Evolutionary conservation across 2,888 invertebrate species (phyloP).

Genomic region (Cataglyphis rosenhaueri): DNA sequence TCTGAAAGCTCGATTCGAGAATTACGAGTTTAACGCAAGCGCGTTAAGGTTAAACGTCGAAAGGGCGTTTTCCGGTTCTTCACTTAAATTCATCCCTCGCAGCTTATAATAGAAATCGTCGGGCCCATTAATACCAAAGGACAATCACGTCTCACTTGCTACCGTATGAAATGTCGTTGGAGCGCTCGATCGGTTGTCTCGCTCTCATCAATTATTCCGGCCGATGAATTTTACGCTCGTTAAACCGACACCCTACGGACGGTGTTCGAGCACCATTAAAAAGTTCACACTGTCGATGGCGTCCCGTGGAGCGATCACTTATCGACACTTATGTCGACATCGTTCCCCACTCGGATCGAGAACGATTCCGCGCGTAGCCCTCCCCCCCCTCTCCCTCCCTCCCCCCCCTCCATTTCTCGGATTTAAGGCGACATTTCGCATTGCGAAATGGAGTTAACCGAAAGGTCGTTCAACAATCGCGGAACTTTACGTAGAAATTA

Average conservation of each 20-base stretch:
- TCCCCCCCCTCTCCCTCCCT: too few species aligned
- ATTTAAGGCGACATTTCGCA: constrained; percentile 34
- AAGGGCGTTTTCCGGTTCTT: neutral
- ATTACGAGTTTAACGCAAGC: neutral
- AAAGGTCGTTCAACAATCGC: constrained; percentile 23
- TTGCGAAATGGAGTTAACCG: constrained; percentile 4
- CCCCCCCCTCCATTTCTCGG: neutral
- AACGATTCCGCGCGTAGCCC: constrained; percentile 4
- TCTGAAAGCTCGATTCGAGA: constrained; percentile 19
- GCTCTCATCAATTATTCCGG: constrained; percentile 71
- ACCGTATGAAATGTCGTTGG: constrained; percentile 42
- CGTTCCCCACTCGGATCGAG: constrained; percentile 37
- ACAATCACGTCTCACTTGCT: constrained; percentile 40
- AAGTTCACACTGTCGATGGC: constrained; percentile 64
- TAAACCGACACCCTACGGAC: constrained; percentile 56
- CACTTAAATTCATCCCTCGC: constrained; percentile 15
- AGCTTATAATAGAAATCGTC: constrained; percentile 16
- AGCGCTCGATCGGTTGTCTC: constrained; percentile 42
- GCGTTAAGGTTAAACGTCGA: neutral
- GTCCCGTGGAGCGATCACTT: constrained; percentile 50
- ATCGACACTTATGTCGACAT: constrained; percentile 62
- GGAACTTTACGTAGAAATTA: constrained; percentile 29
- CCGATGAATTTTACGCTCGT: constrained; percentile 71
- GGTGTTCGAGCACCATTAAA: constrained; percentile 69
- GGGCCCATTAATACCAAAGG: constrained; percentile 9